Percentiles rank a stretch among this genome's conserved stretches.
These are phyloP conservation scores for Camelus bactrianus DNA, from an alignment of 2,113 vertebrate species.

Conservation along the genomic window DNA sequence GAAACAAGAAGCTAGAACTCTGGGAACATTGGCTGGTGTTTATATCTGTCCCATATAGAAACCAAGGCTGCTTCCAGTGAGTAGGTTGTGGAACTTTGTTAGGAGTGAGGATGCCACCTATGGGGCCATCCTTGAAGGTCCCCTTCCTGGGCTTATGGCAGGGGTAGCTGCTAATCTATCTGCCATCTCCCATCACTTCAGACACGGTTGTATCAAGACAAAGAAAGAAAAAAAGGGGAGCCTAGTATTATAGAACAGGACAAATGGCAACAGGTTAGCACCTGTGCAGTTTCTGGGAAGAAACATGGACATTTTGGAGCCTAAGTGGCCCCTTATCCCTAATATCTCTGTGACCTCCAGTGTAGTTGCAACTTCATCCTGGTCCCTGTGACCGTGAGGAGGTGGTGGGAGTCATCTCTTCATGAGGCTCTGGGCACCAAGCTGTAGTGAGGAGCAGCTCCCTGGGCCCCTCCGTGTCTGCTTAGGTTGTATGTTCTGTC, in stretches of 20 bases:
- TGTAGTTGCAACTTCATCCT: background rate
- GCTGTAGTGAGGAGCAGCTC: background rate
- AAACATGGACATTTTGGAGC: background rate
- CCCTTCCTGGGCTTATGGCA: background rate
- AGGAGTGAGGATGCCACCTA: background rate
- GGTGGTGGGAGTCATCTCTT: background rate
- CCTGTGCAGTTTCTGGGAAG: constrained; percentile 51
- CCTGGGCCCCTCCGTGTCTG: background rate
- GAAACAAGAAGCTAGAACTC: background rate
- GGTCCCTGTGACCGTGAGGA: background rate
- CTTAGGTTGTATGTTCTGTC: background rate
- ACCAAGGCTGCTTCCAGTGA: constrained; percentile 9
- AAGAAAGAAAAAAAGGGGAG: background rate
- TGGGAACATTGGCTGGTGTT: background rate
- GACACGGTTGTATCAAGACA: background rate
- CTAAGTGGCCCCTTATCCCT: background rate
- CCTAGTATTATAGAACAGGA: background rate
- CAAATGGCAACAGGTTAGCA: constrained; percentile 68
- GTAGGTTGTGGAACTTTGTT: constrained; percentile 26
- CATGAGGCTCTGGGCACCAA: background rate
- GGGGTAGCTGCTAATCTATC: background rate
- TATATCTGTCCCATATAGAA: constrained; percentile 15
- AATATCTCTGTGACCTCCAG: background rate
- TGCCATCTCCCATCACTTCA: background rate
- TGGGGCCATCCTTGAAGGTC: background rate